phyloP scores from a whole-genome alignment of 2,113 vertebrate species.

The Lanius collurio region DNA sequence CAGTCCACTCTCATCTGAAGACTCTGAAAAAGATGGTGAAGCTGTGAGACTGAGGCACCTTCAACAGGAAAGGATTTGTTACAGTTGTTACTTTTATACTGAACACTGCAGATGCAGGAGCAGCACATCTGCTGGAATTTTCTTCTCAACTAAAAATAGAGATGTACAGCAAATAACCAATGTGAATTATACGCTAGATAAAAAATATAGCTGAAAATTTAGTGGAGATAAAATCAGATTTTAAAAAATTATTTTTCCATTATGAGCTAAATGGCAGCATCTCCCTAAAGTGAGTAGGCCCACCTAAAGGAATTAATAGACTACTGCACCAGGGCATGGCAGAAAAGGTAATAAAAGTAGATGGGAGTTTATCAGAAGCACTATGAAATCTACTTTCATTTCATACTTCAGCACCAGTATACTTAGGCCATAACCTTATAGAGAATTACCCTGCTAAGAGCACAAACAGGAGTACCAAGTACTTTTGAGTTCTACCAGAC shows the following conservation, averaged over 20 bases:
- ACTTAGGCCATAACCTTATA: background rate
- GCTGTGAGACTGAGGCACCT: background rate
- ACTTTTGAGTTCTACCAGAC: background rate
- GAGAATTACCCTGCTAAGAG: background rate
- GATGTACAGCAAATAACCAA: background rate
- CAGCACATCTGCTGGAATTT: background rate
- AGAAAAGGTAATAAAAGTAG: background rate
- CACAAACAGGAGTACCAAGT: background rate
- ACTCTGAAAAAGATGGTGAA: constrained; percentile 75
- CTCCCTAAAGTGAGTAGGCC: background rate
- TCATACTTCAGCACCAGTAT: background rate
- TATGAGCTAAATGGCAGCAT: background rate
- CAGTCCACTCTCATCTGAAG: constrained; percentile 90
- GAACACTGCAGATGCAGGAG: background rate
- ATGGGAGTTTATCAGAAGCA: background rate
- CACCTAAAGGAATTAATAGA: background rate
- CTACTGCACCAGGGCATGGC: background rate
- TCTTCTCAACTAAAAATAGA: background rate
- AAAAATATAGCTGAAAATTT: background rate
- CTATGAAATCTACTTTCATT: background rate
- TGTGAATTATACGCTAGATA: background rate
- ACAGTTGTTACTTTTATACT: background rate
- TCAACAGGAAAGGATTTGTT: background rate
- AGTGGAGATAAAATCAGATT: background rate
- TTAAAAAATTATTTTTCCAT: background rate